phyloP scores from a whole-genome alignment of 1,140 invertebrate species.

The Proctacanthus coquilletti region DNA sequence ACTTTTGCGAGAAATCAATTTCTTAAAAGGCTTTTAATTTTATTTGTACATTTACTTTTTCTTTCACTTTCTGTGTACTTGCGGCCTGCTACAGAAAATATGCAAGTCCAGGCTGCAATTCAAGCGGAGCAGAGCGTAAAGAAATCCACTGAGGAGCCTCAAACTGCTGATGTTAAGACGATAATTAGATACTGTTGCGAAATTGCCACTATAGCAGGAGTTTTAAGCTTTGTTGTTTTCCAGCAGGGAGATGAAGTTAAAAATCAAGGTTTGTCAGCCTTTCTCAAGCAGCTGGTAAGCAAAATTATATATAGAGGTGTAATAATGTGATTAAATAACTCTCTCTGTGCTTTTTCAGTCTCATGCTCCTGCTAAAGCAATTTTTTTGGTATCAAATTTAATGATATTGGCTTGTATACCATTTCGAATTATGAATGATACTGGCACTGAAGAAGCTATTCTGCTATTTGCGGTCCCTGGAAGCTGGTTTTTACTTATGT shows the following conservation, averaged over 20 bases:
- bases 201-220: slow-evolving; percentile 66
- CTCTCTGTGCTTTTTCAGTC: slow-evolving; percentile 39
- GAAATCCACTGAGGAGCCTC: neutral
- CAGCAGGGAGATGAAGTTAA: slow-evolving; percentile 88
- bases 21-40: slow-evolving; percentile 71
- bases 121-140: neutral
- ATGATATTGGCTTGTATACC: slow-evolving; percentile 87
- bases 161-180: slow-evolving; percentile 32
- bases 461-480: slow-evolving; percentile 83
- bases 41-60: slow-evolving; percentile 72
- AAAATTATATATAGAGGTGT: no score
- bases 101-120: slow-evolving; percentile 19
- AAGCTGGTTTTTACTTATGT: slow-evolving; percentile 95
- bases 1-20: slow-evolving; percentile 92
- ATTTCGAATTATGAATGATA: slow-evolving; percentile 56
- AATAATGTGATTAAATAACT: no score
- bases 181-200: slow-evolving; percentile 61
- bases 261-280: slow-evolving; percentile 80
- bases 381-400: slow-evolving; percentile 85
- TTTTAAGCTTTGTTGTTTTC: slow-evolving; percentile 74
- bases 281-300: slow-evolving; percentile 81
- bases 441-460: slow-evolving; percentile 76
- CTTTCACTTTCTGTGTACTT: slow-evolving; percentile 83
- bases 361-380: slow-evolving; percentile 84
- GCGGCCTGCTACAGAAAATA: slow-evolving; percentile 47